These are phyloP conservation scores for Dyspetes luteomarginatus DNA, from an alignment of 2,888 invertebrate species.

Conservation along the genomic window DNA sequence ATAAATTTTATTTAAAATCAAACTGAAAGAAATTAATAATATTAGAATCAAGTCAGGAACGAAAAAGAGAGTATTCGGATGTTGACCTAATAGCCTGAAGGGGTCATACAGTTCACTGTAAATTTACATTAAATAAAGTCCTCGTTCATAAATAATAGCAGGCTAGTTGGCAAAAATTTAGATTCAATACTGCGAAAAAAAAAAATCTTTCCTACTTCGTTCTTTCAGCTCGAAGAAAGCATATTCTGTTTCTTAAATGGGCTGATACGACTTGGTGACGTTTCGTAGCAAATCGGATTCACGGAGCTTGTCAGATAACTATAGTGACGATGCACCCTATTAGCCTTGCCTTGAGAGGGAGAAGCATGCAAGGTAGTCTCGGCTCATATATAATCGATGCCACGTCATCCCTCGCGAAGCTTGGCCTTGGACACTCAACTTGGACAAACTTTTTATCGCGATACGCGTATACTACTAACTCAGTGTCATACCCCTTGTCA, in stretches of 20 bases:
- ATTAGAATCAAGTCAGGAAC: no score
- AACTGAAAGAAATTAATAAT: no score
- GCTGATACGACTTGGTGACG: constrained; percentile 25
- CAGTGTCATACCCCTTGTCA: constrained; percentile 7
- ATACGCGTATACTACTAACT: neutral
- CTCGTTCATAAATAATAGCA: no score
- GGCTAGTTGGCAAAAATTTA: no score
- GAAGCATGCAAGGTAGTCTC: constrained; percentile 46
- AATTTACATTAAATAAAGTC: no score
- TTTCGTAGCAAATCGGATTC: constrained; percentile 65
- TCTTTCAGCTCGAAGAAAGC: neutral
- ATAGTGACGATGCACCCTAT: constrained; percentile 52
- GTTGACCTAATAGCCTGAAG: no score
- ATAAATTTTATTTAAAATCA: no score
- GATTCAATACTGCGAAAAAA: no score
- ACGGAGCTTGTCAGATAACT: constrained; percentile 26
- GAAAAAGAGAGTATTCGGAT: no score
- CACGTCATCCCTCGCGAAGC: constrained; percentile 70
- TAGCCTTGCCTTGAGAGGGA: constrained; percentile 64
- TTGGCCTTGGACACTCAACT: constrained; percentile 71
- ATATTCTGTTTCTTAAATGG: constrained; percentile 15
- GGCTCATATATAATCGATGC: constrained; percentile 79
- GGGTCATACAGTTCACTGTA: no score
- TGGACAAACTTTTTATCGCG: constrained; percentile 68
- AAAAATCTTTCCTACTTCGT: neutral